These are phyloP conservation scores for Zoanthus gigantus DNA, from an alignment of 92 coral and sea anemone species.

Conservation along the genomic window DNA sequence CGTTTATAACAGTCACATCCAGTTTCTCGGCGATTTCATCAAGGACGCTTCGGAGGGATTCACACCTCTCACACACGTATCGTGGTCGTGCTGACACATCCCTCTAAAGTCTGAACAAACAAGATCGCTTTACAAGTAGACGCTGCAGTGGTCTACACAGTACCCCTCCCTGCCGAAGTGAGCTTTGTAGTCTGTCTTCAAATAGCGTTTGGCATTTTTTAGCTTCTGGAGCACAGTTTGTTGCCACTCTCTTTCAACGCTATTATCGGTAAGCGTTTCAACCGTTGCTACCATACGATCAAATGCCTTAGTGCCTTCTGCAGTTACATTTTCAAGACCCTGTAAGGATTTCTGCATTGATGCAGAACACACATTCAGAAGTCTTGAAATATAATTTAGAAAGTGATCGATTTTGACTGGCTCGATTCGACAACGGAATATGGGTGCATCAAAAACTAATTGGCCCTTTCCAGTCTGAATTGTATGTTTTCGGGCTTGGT, in stretches of 20 bases:
- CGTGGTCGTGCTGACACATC: not conserved
- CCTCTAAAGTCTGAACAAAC: not conserved
- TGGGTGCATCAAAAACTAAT: constrained; percentile 8
- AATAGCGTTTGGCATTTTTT: constrained; percentile 61
- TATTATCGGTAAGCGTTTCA: constrained; percentile 38
- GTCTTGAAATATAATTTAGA: not conserved
- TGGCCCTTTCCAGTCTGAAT: not conserved
- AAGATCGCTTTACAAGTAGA: constrained; percentile 6
- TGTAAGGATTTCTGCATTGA: constrained; percentile 53
- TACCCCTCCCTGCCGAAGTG: constrained; percentile 66
- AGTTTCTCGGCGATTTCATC: constrained; percentile 43
- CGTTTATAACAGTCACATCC: constrained; percentile 23
- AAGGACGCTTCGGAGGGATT: constrained; percentile 43
- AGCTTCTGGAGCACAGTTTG: constrained; percentile 14
- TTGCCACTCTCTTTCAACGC: constrained; percentile 37
- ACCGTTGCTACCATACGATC: constrained; percentile 29
- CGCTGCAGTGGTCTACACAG: constrained; percentile 68
- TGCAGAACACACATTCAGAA: not conserved
- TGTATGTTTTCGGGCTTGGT: not conserved
- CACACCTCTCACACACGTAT: constrained; percentile 50
- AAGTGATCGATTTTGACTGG: not conserved
- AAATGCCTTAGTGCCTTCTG: constrained; percentile 65
- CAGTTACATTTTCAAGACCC: constrained; percentile 64
- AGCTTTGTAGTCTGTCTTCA: constrained; percentile 67
- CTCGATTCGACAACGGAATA: not conserved